These are phyloP conservation scores for Bubalus kerabau DNA, from an alignment of 2,113 vertebrate genomes.

Conservation along the genomic window DNA sequence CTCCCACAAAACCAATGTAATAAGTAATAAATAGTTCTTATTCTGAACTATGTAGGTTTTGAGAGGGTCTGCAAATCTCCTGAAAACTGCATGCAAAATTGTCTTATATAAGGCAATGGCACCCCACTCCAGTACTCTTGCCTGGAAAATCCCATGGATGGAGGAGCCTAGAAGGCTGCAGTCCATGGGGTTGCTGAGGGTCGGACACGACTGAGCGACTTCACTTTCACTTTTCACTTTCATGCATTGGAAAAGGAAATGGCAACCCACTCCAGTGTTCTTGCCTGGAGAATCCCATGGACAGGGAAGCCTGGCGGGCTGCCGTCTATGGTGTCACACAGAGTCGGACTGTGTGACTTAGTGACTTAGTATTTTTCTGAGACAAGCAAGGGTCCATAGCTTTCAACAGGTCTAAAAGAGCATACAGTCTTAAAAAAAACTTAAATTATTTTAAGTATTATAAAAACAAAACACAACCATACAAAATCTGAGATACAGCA, in stretches of 20 bases:
- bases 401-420: slow-evolving; percentile 6
- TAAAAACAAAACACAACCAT: not conserved
- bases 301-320: too few species aligned
- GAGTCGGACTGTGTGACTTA: too few species aligned
- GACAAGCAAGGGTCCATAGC: not conserved
- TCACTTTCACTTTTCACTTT: too few species aligned
- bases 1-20: not conserved
- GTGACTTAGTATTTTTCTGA: not conserved
- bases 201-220: too few species aligned
- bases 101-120: not conserved
- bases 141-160: too few species aligned
- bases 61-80: not conserved
- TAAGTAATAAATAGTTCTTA: not conserved
- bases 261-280: too few species aligned
- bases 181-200: too few species aligned
- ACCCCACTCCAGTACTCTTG: too few species aligned
- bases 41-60: not conserved
- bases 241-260: too few species aligned
- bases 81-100: not conserved
- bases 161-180: too few species aligned
- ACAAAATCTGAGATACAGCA: not conserved
- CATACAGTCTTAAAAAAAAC: not conserved
- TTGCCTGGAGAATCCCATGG: too few species aligned
- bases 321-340: too few species aligned
- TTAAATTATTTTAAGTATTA: not conserved